Evolutionary conservation across 1,140 invertebrate genomes (phyloP).

Genomic region (Drosophila leontia): DNA sequence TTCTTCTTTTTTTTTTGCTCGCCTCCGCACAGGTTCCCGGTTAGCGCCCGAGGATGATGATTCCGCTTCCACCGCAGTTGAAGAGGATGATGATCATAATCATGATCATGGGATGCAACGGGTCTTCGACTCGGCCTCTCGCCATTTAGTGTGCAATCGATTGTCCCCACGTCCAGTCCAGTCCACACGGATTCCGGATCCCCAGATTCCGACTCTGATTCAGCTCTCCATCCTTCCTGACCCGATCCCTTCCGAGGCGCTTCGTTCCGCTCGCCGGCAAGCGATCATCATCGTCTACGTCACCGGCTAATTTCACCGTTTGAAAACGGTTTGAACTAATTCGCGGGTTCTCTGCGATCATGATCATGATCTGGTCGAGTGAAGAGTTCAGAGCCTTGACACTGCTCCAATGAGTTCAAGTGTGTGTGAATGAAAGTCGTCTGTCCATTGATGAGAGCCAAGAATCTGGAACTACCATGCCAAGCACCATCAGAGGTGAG

Average conservation of each 20-base stretch:
- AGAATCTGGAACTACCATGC: conserved; percentile 71
- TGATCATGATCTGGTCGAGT: conserved; percentile 27
- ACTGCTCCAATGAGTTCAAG: conserved; percentile 18
- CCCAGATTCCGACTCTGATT: conserved; percentile 5
- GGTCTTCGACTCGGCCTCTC: conserved; percentile 54
- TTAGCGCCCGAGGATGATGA: conserved; percentile 43
- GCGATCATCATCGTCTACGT: conserved; percentile 14
- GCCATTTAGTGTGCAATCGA: conserved; percentile 80
- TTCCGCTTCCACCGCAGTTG: conserved; percentile 16
- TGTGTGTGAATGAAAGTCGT: conserved; percentile 24
- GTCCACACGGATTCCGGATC: conserved; percentile 40
- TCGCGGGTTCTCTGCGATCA: conserved; percentile 14
- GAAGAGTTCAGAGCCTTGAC: conserved; percentile 36
- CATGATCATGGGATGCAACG: conserved; percentile 53
- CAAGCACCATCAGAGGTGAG: conserved; percentile 82
- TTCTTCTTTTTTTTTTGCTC: conserved; percentile 18
- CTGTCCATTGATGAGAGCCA: conserved; percentile 54
- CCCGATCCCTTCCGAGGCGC: conserved; percentile 19
- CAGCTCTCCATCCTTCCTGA: conserved; percentile 35
- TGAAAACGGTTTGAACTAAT: conserved; percentile 68
- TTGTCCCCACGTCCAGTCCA: conserved; percentile 80
- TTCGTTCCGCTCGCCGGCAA: conserved; percentile 16
- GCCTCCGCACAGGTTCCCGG: conserved; percentile 43
- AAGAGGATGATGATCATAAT: conserved; percentile 27
- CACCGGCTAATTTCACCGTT: conserved; percentile 56